Base-by-base conservation (phyloP, 1,140 invertebrate genomes). In the Trissolcus basalis region DNA sequence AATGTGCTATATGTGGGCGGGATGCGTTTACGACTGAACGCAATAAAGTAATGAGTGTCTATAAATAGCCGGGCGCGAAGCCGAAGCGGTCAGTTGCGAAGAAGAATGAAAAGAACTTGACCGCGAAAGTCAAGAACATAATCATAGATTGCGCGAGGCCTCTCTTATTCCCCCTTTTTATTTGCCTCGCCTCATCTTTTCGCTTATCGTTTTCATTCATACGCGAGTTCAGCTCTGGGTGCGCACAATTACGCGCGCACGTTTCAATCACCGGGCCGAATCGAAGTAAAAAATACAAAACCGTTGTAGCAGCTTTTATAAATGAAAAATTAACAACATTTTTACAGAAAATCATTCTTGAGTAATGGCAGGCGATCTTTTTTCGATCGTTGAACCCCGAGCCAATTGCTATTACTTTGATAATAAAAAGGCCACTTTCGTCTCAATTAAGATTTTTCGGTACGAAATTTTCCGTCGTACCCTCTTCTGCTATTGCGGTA, bases 41-140 rank as follows among this genome's bases (percentile, higher is more conserved):
- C 81, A 81, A 83, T 82, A 81, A 83, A 84, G 82, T 83, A 85
- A 84, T 85, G 81, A 84, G 79, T 63, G 69, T 82, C 78, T 83
- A 83, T 83, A 83, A 84, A 83, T 83, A 83, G 79, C 78, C 51
- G 60, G 33, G 35, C 68, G 79, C 69, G 72, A 61, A 81, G 67
- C 64, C 36, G 41, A 35, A 47, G 48, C 60, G 45, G 43, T 48
- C 41, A 59, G 50, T 12, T 58, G 56, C 48, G 47, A 56, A 76
- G 72, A 77, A 59, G 78, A 73, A 81, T 70, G 80, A 80, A 77
- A 71, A 78, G 79, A 83, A 78, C 78, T 80, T 81, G 81, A 82
- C 80, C 82, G 78, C 82, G 82, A 83, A 83, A 80, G 78, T 74
- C 78, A 69, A 84, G 83, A 84, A 78, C 81, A 79, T 85, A 85